These are phyloP conservation scores for Gymnothorax javanicus DNA, from an alignment of 2,797 vertebrate species.

Conservation along the genomic window DNA sequence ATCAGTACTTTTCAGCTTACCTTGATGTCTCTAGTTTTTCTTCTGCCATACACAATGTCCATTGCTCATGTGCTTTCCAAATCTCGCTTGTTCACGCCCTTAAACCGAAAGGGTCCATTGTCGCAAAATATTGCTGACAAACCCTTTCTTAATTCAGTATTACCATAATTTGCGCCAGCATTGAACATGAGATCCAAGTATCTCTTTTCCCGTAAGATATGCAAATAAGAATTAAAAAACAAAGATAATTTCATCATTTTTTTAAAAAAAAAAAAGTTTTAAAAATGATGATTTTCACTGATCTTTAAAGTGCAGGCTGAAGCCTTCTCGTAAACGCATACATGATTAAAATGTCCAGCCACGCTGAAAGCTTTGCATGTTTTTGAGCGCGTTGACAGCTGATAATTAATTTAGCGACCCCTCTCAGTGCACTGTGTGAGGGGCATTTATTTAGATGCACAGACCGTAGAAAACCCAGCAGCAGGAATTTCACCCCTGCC, in stretches of 20 bases:
- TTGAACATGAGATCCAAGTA: neutral
- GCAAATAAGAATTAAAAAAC: neutral
- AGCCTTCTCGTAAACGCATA: neutral
- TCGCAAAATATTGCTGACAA: too few relatives aligned
- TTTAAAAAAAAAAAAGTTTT: neutral
- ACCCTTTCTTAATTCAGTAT: neutral
- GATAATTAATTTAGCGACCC: neutral
- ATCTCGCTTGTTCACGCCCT: too few relatives aligned
- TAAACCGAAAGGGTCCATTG: too few relatives aligned
- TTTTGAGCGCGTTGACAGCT: neutral
- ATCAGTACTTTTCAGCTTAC: too few relatives aligned
- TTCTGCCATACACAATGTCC: too few relatives aligned
- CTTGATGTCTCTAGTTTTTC: too few relatives aligned
- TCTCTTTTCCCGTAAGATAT: neutral
- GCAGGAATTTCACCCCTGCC: neutral
- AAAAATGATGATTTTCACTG: neutral
- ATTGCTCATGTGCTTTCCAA: too few relatives aligned
- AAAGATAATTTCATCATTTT: neutral
- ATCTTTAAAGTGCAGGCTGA: neutral
- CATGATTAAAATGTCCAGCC: neutral
- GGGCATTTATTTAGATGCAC: neutral
- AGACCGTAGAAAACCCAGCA: neutral
- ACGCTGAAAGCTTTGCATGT: neutral
- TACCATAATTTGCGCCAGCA: neutral
- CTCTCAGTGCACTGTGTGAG: neutral